Base-by-base conservation (phyloP, 2,888 invertebrate species). In the Microctonus brassicae region DNA sequence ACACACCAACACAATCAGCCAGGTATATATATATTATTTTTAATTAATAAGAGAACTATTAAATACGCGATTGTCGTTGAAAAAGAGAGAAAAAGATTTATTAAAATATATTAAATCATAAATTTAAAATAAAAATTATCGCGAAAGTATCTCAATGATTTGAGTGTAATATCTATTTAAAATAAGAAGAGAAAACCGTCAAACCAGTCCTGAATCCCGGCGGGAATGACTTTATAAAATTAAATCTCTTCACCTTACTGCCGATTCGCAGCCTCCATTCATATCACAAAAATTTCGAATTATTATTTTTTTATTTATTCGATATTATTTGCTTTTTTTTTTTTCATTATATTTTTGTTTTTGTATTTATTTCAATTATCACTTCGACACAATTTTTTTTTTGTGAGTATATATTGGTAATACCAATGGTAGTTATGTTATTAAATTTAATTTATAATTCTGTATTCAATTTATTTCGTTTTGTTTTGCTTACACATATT, bases 1-100 rank as follows among this genome's bases (percentile, higher is more conserved):
- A 95, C 83, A 96, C 96, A 7, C 96, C 95, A 36, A 95, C 95
- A 17, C 94, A 94, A 85, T 93, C 95, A 3, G 93, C 94, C 73
- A 94, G 94, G 95, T 95, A 88, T 82, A 80, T 74, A 69, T 63
- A 65, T 64, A 39, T 52, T 11, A 36, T 58, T 22, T 60, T 20
- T 47, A 58, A 74, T 61, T 47, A 63, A 69, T 33, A 13, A 62
- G n/a, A n/a, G n/a, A n/a, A n/a, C n/a, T 24, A 60, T 57, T 22
- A 20, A 57, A 62, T 36, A 66, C 24, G 36, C 47, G 47, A 47
- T 47, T 17, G 17, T 17, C 17, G 7, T 17, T 1, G 17, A 11
- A 72, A 47, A 53, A 20, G 58, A 60, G 58, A 60, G 61, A 22
- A 53, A 24, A 36, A 47, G 67, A 57, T 53, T 36, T 65, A 65